These are phyloP conservation scores for Zeugodacus cucurbitae DNA, from an alignment of 1,140 invertebrate species.

Conservation along the genomic window DNA sequence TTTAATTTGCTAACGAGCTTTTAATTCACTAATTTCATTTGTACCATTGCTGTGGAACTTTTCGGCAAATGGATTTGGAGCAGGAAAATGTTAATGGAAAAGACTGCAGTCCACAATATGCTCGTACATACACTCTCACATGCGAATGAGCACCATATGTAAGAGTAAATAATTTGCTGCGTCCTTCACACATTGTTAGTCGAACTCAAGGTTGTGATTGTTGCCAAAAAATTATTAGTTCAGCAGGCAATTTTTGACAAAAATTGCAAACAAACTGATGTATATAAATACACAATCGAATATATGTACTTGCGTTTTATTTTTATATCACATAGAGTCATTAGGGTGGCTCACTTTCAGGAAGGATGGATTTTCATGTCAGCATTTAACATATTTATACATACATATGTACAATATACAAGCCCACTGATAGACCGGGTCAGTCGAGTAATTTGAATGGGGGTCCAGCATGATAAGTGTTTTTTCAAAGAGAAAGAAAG, in stretches of 20 bases:
- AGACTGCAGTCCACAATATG: neutral
- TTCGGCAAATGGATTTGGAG: neutral
- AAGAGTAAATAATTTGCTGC: neutral
- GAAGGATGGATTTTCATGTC: too few species aligned
- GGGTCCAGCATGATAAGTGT: too few species aligned
- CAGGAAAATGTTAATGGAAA: neutral
- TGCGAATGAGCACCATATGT: neutral
- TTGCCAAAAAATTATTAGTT: slow-evolving; percentile 21
- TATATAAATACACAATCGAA: neutral
- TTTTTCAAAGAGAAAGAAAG: too few species aligned
- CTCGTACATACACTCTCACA: neutral
- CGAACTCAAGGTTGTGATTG: slow-evolving; percentile 9
- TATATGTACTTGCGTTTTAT: too few species aligned
- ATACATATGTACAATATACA: too few species aligned
- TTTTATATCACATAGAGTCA: too few species aligned
- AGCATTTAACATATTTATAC: too few species aligned
- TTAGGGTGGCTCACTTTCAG: too few species aligned
- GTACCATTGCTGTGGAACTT: neutral
- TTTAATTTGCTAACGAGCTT: slow-evolving; percentile 34
- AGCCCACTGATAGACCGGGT: too few species aligned
- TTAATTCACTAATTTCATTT: slow-evolving; percentile 22
- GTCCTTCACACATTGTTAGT: slow-evolving; percentile 28
- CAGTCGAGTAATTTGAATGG: too few species aligned
- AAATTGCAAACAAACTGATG: slow-evolving; percentile 2
- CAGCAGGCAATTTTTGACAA: neutral